Percentiles rank a stretch among this genome's conserved stretches.
Conservation (phyloP, 1,140 invertebrate genomes). For the Lerema accius region DNA sequence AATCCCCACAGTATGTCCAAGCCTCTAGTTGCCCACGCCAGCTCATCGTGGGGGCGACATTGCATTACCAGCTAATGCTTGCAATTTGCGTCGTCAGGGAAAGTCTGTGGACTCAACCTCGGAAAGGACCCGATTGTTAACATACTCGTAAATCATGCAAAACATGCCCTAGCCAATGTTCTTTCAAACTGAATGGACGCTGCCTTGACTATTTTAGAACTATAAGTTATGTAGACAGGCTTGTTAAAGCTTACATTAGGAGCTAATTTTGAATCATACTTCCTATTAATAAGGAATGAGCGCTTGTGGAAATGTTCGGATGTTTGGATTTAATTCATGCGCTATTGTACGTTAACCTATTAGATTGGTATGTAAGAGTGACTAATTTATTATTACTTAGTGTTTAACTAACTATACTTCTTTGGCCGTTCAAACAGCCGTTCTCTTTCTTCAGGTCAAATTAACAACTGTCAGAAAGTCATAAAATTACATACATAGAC, state of each 20-base stretch:
- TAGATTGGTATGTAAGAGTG: too few relatives aligned
- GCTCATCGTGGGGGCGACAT: constrained; percentile 16
- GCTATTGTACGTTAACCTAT: too few relatives aligned
- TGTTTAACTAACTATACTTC: too few relatives aligned
- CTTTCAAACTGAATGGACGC: constrained; percentile 21
- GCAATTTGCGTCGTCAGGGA: constrained; percentile 27
- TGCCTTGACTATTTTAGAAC: constrained; percentile 27
- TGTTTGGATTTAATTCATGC: too few relatives aligned
- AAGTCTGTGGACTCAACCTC: constrained; percentile 27
- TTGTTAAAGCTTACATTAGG: constrained; percentile 1
- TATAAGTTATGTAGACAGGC: constrained; percentile 5
- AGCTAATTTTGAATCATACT: too few relatives aligned
- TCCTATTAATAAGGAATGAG: too few relatives aligned
- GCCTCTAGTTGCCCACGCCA: constrained; percentile 16
- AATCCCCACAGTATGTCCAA: not conserved
- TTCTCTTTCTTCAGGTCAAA: not conserved
- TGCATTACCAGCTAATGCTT: constrained; percentile 30
- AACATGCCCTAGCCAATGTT: constrained; percentile 29
- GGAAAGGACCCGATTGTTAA: constrained; percentile 30
- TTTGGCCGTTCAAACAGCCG: too few relatives aligned
- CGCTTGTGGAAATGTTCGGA: too few relatives aligned
- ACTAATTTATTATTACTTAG: too few relatives aligned
- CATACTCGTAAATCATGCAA: constrained; percentile 28
- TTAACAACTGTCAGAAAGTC: too few relatives aligned
- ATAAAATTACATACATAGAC: too few relatives aligned